Evolutionary conservation across 1,140 invertebrate genomes (phyloP), one percentile per base, ranked within the genome.

Genomic region (Helicoverpa zea): DNA sequence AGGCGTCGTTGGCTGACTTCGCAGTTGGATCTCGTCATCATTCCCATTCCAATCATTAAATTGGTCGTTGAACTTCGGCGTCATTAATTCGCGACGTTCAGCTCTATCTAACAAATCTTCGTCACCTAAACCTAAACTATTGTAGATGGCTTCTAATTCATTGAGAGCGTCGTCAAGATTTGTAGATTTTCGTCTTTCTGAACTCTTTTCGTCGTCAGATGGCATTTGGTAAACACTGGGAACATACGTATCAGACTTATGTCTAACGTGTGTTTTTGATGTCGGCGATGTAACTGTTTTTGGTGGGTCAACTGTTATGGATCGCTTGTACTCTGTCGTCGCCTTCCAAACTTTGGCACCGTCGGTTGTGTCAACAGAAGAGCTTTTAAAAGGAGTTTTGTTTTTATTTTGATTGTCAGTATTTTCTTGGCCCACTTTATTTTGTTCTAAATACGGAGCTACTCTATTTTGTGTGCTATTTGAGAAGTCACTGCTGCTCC

Each of bases 111-210:
- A 87, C 16, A 98, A 93, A 91, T 98, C 97, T 85, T 98, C 97
- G 88, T 98, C 98, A 2, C 97, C 97, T 16, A 98, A 94, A 14
- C 97, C 96, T 23, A 98, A 94, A 83, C 97, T 98, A 84, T 98
- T 98, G 92, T 98, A 98, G 88, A 99, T 98, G 14, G 97, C 97
- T 95, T 99, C 98, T 47, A 99, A 91, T 92, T 99, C 98, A 84
- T 97, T 97, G 9, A 99, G 94, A 59, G 98, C 98, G 86, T 98
- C 98, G 90, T 98, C 98, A 35, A 98, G 95, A 92, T 98, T 98
- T 18, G 96, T 96, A 1, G 97, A 97, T 86, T 96, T 96, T 83
- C 96, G 94, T 80, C 94, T 94, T 81, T 95, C 88, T 70, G 91
- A 92, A 81, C 89, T 91, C 77, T 93, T 93, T 88, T 89, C 95